Conservation (phyloP, 1,140 invertebrate species). For the Lordiphosa clarofinis region DNA sequence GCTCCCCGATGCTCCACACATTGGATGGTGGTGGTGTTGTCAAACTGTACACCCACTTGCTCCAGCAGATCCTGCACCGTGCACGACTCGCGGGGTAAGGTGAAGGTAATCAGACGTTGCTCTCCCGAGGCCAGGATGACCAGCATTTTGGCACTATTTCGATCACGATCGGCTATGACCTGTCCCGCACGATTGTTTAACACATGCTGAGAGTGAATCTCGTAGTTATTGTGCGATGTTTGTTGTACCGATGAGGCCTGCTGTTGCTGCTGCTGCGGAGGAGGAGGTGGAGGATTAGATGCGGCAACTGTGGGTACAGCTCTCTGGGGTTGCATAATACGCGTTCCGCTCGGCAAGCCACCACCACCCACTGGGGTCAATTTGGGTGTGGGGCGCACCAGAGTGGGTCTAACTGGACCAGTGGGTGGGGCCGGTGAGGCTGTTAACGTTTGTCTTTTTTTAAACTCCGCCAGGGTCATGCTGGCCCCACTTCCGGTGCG, state of each 20-base stretch:
- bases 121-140: conserved; percentile 86
- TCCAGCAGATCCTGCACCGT: conserved; percentile 89
- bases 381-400: conserved; percentile 47
- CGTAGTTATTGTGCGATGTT: conserved; percentile 75
- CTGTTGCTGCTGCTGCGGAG: neutral
- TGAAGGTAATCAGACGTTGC: conserved; percentile 89
- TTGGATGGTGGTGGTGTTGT: conserved; percentile 84
- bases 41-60: conserved; percentile 85
- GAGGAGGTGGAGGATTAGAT: conserved; percentile 1
- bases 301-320: conserved; percentile 6
- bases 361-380: conserved; percentile 11
- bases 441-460: conserved; percentile 54
- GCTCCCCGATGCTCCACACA: conserved; percentile 85
- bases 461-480: conserved; percentile 65
- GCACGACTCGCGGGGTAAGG: conserved; percentile 88
- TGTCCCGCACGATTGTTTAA: conserved; percentile 66
- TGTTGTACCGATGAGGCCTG: conserved; percentile 64
- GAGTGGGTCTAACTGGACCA: conserved; percentile 8
- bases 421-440: conserved; percentile 27
- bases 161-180: conserved; percentile 72
- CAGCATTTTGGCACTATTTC: conserved; percentile 87
- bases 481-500: conserved; percentile 51
- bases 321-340: conserved; percentile 38
- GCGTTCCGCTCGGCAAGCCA: conserved; percentile 13
- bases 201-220: conserved; percentile 75